Evolutionary conservation across 2,797 vertebrate species (phyloP).

Genomic region (Naso thynnoides): DNA sequence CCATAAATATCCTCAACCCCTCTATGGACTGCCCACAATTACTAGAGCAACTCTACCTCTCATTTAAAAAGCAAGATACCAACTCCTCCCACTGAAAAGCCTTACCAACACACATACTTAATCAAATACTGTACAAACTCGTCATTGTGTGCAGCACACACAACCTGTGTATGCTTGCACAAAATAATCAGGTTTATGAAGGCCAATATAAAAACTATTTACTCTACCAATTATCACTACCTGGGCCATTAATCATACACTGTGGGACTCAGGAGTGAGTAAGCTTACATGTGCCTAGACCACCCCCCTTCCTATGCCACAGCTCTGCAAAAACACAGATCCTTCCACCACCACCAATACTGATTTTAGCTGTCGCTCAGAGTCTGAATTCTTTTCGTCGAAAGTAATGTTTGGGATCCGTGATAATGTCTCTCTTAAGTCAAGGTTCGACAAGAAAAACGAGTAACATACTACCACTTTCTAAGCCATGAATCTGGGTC

Average conservation of each 20-base stretch:
- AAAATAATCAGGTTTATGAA: conserved; percentile 55
- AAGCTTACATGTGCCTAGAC: conserved; percentile 52
- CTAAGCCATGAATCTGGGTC: conserved; percentile 54
- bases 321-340: conserved; percentile 43
- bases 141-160: conserved; percentile 35
- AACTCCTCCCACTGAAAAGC: conserved; percentile 23
- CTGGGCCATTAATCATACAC: conserved; percentile 73
- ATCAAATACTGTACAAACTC: conserved; percentile 46
- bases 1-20: conserved; percentile 73
- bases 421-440: conserved; percentile 72
- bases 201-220: conserved; percentile 72
- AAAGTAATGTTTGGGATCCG: conserved; percentile 71
- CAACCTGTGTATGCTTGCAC: conserved; percentile 32
- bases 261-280: conserved; percentile 47
- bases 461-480: conserved; percentile 46
- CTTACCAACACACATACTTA: conserved; percentile 22
- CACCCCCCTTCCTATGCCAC: conserved; percentile 64
- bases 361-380: conserved; percentile 38
- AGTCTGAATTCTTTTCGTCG: conserved; percentile 58
- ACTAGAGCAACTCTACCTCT: conserved; percentile 45
- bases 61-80: conserved; percentile 49
- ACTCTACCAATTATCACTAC: conserved; percentile 68
- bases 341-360: conserved; percentile 36
- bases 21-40: conserved; percentile 65
- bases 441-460: conserved; percentile 42